phyloP scores from a whole-genome alignment of 2,888 invertebrate species.

The Drosophila cognata region DNA sequence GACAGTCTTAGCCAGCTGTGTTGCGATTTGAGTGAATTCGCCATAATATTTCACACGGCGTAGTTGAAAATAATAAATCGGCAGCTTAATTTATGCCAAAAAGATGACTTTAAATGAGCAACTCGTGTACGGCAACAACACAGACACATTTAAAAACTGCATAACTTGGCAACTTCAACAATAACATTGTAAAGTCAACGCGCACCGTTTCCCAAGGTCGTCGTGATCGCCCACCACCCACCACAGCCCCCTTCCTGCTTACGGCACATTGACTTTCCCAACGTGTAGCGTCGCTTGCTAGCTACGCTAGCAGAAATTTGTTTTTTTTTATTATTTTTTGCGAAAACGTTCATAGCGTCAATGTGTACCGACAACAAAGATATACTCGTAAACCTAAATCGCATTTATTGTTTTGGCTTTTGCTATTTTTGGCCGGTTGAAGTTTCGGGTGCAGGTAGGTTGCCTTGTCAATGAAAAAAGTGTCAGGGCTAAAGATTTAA shows the following conservation, averaged over 20 bases:
- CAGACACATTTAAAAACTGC: constrained; percentile 59
- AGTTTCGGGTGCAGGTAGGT: constrained; percentile 54
- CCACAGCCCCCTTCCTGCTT: not conserved
- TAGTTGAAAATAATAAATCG: constrained; percentile 70
- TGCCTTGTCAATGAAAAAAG: constrained; percentile 81
- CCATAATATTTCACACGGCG: constrained; percentile 62
- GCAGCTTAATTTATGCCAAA: constrained; percentile 65
- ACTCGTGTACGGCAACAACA: constrained; percentile 21
- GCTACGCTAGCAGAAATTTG: constrained; percentile 49
- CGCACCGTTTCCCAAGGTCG: constrained; percentile 58
- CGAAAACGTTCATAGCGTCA: constrained; percentile 54
- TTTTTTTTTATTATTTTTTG: constrained; percentile 37
- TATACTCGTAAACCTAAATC: constrained; percentile 60
- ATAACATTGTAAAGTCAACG: constrained; percentile 61
- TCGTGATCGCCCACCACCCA: constrained; percentile 3
- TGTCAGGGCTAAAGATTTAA: constrained; percentile 80
- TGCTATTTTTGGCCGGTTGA: constrained; percentile 55
- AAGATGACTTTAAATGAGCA: constrained; percentile 33
- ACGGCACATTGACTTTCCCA: constrained; percentile 55
- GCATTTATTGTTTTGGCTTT: constrained; percentile 64
- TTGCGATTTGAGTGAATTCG: constrained; percentile 17
- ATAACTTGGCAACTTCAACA: constrained; percentile 73
- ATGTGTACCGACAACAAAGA: constrained; percentile 34
- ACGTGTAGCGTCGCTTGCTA: constrained; percentile 42
- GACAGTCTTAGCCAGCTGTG: not conserved